Conservation (phyloP, 2,888 invertebrate genomes). For the Drosophila vallismaia region DNA sequence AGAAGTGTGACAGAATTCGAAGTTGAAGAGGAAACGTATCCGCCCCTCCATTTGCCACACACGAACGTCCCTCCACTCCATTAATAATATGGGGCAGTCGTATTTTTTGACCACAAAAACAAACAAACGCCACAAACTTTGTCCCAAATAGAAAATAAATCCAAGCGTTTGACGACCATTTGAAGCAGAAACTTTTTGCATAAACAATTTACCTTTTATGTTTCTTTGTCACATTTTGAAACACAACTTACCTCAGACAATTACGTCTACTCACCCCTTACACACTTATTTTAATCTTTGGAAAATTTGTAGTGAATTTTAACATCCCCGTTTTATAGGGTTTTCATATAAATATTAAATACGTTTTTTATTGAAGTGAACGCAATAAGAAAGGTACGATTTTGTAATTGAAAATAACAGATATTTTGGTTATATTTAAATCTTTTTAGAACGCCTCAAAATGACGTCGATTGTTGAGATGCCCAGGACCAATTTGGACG, state of each 20-base stretch:
- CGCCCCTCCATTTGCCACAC: constrained; percentile 60
- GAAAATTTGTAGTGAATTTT: constrained; percentile 23
- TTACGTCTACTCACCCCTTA: neutral
- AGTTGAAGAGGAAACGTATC: constrained; percentile 70
- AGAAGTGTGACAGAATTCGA: constrained; percentile 76
- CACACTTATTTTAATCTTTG: constrained; percentile 18
- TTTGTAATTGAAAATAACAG: too few species aligned
- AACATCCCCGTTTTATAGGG: neutral
- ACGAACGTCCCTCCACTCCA: constrained; percentile 18
- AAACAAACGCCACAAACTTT: constrained; percentile 25
- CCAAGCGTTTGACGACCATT: neutral
- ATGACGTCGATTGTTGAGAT: constrained; percentile 65
- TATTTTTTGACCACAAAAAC: constrained; percentile 13
- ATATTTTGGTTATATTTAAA: neutral
- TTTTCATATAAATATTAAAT: neutral
- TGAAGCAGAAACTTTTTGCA: neutral
- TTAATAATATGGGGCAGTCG: constrained; percentile 25
- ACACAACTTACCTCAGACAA: neutral
- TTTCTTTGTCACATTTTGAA: neutral
- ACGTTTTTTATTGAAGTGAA: too few species aligned
- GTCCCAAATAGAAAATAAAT: constrained; percentile 1
- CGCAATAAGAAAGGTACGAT: too few species aligned
- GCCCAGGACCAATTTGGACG: constrained; percentile 21
- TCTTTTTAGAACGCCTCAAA: neutral
- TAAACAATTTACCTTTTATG: neutral